Evolutionary conservation across 2,113 vertebrate genomes (phyloP), one percentile per base, ranked within the genome.

Genomic region (Sphyrna mokarran): DNA sequence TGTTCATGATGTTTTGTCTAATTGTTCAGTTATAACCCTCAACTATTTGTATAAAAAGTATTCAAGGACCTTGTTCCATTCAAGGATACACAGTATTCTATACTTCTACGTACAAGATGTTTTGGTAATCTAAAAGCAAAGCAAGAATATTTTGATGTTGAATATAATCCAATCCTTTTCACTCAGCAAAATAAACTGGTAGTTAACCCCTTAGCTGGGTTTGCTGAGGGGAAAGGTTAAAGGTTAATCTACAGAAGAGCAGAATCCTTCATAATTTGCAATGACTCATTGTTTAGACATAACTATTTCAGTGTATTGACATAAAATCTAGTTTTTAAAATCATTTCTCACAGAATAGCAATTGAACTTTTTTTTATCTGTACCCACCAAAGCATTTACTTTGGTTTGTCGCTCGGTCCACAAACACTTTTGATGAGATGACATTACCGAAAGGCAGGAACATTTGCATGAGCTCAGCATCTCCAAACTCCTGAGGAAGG

Each of bases 391-490:
- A 99, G 99, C 99, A 99, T 99, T 99, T 99, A 99, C 99, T 99
- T 99, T 99, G 99, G 99, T 99, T 99, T 99, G 99, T 99, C 99
- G 99, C 99, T 98, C 99, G 99, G 99, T 99, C 99, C 99, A 99
- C 99, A 99, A 99, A 99, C 99, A 99, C 99, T 99, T 99, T 99
- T 98, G 99, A 99, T 98, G 99, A 99, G 99, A 99, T 99, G 99
- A 99, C 99, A 99, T 99, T 99, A 99, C 99, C 99, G 98, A 99
- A 99, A 98, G 99, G 99, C 98, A 99, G 98, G 99, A 99, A 99
- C 99, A 99, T 99, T 98, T 99, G 99, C 99, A 99, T 99, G 98
- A 99, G 99, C 98, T 99, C 99, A 98, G 98, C 98, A 98, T 99
- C 99, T 98, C 99, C 99, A 99, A 99, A 99, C 99, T 99, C 99